Evolutionary conservation across 2,888 invertebrate species (phyloP).

Genomic region (Caenorhabditis uteleia): DNA sequence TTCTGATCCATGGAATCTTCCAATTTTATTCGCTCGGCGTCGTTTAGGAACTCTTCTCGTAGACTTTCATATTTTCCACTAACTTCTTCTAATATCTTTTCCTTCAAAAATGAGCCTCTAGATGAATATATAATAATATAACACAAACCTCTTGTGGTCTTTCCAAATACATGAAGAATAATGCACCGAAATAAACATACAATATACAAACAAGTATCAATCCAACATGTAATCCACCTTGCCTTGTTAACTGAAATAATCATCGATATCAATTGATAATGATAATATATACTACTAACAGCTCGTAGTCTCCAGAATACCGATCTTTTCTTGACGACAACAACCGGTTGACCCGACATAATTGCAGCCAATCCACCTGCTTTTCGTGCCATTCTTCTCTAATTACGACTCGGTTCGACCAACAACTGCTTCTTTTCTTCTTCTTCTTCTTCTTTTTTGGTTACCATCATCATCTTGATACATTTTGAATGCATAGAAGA

Average conservation of each 20-base stretch:
- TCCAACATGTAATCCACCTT: slow-evolving; percentile 52
- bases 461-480: no score
- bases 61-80: not conserved
- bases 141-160: slow-evolving; percentile 43
- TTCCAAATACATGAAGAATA: slow-evolving; percentile 53
- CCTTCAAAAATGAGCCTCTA: not conserved
- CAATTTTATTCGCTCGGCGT: slow-evolving; percentile 8
- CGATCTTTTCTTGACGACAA: slow-evolving; percentile 20
- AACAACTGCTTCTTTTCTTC: not conserved
- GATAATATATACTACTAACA: not conserved
- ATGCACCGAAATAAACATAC: slow-evolving; percentile 55
- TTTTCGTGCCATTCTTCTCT: slow-evolving; percentile 42
- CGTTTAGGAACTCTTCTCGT: slow-evolving; percentile 1
- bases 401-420: no score
- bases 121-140: not conserved
- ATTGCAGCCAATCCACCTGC: slow-evolving; percentile 50
- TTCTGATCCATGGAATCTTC: slow-evolving; percentile 8
- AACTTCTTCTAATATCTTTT: not conserved
- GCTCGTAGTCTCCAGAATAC: slow-evolving; percentile 32
- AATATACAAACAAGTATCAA: slow-evolving; percentile 49
- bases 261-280: not conserved
- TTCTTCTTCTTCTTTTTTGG: no score
- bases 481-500: slow-evolving; percentile 1
- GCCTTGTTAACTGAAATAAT: slow-evolving; percentile 17
- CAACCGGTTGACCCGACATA: slow-evolving; percentile 47